phyloP scores from a whole-genome alignment of 1,140 invertebrate species.

The Tetragonula clypearis region DNA sequence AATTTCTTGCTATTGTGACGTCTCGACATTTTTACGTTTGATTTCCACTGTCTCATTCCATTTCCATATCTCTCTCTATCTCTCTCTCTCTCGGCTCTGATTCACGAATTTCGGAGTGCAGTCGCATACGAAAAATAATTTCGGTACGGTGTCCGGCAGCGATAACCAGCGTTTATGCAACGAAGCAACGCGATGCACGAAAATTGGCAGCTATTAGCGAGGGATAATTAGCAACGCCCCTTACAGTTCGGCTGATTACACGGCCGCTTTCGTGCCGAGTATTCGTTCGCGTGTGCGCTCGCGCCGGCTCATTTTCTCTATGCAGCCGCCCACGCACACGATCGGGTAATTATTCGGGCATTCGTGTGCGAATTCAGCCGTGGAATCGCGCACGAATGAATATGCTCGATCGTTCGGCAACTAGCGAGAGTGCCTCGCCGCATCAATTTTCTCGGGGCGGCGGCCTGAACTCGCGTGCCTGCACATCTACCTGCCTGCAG shows the following conservation, averaged over 20 bases:
- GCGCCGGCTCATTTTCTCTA: slow-evolving; percentile 3
- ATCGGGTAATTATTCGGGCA: slow-evolving; percentile 23
- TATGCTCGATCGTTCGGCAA: background rate
- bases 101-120: background rate
- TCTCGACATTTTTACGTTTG: too few species aligned
- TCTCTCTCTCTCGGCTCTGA: too few species aligned
- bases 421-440: background rate
- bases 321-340: slow-evolving; percentile 12
- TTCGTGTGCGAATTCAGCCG: slow-evolving; percentile 15
- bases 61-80: too few species aligned
- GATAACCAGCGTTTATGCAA: background rate
- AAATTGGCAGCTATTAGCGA: slow-evolving; percentile 29
- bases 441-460: slow-evolving; percentile 1
- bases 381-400: slow-evolving; percentile 22
- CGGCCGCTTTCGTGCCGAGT: slow-evolving; percentile 18
- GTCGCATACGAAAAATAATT: background rate
- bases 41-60: too few species aligned
- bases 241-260: slow-evolving; percentile 14
- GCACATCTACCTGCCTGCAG: background rate
- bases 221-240: slow-evolving; percentile 48
- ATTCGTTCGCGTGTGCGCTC: slow-evolving; percentile 39
- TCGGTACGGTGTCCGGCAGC: background rate
- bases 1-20: too few species aligned
- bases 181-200: slow-evolving; percentile 6
- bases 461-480: background rate